These are phyloP conservation scores for Phengaris alcon DNA, from an alignment of 2,888 invertebrate species.

Conservation along the genomic window DNA sequence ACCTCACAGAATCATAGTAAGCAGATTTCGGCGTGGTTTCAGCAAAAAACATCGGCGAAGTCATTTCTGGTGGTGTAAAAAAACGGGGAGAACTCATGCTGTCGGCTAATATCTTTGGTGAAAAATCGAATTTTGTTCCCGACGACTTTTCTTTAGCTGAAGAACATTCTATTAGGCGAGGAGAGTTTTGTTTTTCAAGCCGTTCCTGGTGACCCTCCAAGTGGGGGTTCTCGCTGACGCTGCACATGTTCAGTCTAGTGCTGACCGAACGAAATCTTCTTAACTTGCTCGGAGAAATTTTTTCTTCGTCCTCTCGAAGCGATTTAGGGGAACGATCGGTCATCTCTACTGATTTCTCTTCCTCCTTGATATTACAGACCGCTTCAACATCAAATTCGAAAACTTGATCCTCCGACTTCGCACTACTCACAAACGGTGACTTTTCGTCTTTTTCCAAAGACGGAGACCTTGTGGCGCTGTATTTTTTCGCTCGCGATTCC, in stretches of 20 bases:
- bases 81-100: constrained; percentile 64
- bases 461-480: constrained; percentile 70
- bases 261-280: constrained; percentile 67
- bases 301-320: constrained; percentile 48
- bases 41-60: constrained; percentile 67
- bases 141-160: constrained; percentile 68
- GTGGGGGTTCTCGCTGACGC: constrained; percentile 54
- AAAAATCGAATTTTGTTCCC: constrained; percentile 68
- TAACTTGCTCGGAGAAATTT: constrained; percentile 60
- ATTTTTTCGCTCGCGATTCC: constrained; percentile 63
- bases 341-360: constrained; percentile 45
- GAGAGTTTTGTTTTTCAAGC: constrained; percentile 69
- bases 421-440: constrained; percentile 61
- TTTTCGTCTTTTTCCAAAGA: constrained; percentile 76
- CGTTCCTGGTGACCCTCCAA: constrained; percentile 59
- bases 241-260: constrained; percentile 66
- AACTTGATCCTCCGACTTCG: constrained; percentile 57
- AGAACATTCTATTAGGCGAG: constrained; percentile 62
- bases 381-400: constrained; percentile 65
- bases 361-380: constrained; percentile 51
- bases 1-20: constrained; percentile 68
- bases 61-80: constrained; percentile 70
- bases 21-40: constrained; percentile 71
- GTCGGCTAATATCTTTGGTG: constrained; percentile 65
- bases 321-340: constrained; percentile 44